Percentiles rank a stretch among this genome's conserved stretches.
phyloP scores from a whole-genome alignment of 2,113 vertebrate species.

The Megaleporinus macrocephalus region DNA sequence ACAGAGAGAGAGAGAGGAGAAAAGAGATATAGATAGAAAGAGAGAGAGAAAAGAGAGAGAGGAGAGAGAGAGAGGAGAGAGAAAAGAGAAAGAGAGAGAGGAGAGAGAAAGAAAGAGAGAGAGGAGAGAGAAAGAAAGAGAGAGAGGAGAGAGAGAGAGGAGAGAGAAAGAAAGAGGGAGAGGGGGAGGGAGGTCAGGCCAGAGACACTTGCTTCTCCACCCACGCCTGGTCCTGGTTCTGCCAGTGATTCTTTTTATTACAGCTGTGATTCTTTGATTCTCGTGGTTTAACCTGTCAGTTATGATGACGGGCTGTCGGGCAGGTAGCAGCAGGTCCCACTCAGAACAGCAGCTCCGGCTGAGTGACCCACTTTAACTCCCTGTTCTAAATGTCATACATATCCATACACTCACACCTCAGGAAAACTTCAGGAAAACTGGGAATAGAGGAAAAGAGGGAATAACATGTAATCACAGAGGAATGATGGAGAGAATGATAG shows the following conservation, averaged over 20 bases:
- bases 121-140: background rate
- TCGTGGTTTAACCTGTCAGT: constrained; percentile 71
- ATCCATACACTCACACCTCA: background rate
- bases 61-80: background rate
- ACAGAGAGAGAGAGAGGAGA: background rate
- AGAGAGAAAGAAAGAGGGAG: background rate
- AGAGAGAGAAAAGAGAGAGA: background rate
- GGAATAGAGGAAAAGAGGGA: no score
- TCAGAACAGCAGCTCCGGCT: background rate
- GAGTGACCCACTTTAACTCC: background rate
- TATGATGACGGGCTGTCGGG: constrained; percentile 62
- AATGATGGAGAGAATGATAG: no score
- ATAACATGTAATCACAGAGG: no score
- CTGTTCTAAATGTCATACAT: background rate
- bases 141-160: background rate
- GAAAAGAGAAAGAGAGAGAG: background rate
- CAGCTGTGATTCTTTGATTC: constrained; percentile 63
- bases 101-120: background rate
- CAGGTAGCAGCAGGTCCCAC: constrained; percentile 13
- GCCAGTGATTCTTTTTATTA: constrained; percentile 41
- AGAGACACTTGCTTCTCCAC: background rate
- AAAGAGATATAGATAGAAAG: no score
- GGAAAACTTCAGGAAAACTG: no score
- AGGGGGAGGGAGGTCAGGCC: background rate
- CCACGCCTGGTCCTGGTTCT: background rate